Conservation (phyloP, 2,113 vertebrate species). For the Ascaphus truei region DNA sequence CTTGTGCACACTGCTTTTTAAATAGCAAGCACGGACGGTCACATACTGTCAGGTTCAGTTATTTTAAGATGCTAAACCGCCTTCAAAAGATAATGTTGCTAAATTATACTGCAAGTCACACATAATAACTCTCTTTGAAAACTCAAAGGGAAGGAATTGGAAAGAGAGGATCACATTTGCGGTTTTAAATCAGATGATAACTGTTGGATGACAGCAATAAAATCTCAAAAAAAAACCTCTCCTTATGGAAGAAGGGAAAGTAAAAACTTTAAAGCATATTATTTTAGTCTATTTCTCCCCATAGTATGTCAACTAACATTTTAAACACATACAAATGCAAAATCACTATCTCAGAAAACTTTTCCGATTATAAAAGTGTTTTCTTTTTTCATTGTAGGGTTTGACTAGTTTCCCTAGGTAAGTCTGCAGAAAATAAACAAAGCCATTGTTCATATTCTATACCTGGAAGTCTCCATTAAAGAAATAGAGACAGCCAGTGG, state of each 20-base stretch:
- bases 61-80: slow-evolving; percentile 4
- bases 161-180: slow-evolving; percentile 23
- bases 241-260: slow-evolving; percentile 16
- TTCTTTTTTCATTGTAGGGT: slow-evolving; percentile 7
- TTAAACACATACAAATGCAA: slow-evolving; percentile 21
- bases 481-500: too few species aligned
- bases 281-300: slow-evolving; percentile 18
- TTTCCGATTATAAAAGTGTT: slow-evolving; percentile 13
- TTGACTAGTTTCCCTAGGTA: too few species aligned
- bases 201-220: slow-evolving; percentile 14
- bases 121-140: slow-evolving; percentile 18
- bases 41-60: too few species aligned
- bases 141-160: slow-evolving; percentile 1
- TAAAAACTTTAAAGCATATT: slow-evolving; percentile 12
- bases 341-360: slow-evolving; percentile 12
- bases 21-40: too few species aligned
- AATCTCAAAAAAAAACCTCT: slow-evolving; percentile 20
- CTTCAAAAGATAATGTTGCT: too few species aligned
- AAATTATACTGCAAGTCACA: too few species aligned
- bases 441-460: too few species aligned
- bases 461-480: too few species aligned
- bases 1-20: too few species aligned
- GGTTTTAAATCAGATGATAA: slow-evolving; percentile 33
- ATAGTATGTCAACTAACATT: slow-evolving; percentile 28
- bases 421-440: too few species aligned